Percentiles rank a stretch among this genome's conserved stretches.
Conservation (phyloP, 2,888 invertebrate species). For the Hecatera dysodea region DNA sequence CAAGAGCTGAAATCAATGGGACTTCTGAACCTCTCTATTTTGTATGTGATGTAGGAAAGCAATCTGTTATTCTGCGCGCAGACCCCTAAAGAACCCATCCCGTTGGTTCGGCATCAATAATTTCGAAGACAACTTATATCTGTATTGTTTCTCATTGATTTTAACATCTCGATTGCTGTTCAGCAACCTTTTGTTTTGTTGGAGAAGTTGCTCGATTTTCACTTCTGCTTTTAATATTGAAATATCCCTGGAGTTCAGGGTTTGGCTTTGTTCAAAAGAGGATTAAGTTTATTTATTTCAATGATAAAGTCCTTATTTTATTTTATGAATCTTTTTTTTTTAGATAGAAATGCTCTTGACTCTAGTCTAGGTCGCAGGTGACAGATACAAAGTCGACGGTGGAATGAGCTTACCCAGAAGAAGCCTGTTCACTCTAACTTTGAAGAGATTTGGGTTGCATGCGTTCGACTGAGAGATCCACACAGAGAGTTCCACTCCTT, state of each 20-base stretch:
- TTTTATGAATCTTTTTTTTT: too few species aligned
- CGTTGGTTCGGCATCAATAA: conserved; percentile 58
- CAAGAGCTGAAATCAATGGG: not conserved
- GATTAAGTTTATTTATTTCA: too few species aligned
- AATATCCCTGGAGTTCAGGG: not conserved
- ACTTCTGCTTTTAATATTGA: not conserved
- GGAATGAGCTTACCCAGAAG: too few species aligned
- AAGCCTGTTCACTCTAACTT: too few species aligned
- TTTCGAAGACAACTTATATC: conserved; percentile 57
- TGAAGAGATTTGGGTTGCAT: too few species aligned
- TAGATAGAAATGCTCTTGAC: too few species aligned
- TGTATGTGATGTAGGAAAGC: conserved; percentile 34
- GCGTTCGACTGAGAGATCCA: too few species aligned
- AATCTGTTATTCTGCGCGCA: conserved; percentile 61
- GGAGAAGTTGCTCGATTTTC: not conserved
- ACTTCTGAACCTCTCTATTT: conserved; percentile 26
- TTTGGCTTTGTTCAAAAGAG: too few species aligned
- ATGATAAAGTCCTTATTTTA: too few species aligned
- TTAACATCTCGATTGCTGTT: conserved; percentile 36
- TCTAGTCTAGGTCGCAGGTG: too few species aligned
- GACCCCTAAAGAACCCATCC: conserved; percentile 54
- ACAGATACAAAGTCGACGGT: too few species aligned
- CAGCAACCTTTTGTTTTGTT: conserved; percentile 30
- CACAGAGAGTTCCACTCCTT: too few species aligned
- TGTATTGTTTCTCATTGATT: conserved; percentile 56